Evolutionary conservation across 2,113 vertebrate species (phyloP).

Genomic region (Carassius carassius): DNA sequence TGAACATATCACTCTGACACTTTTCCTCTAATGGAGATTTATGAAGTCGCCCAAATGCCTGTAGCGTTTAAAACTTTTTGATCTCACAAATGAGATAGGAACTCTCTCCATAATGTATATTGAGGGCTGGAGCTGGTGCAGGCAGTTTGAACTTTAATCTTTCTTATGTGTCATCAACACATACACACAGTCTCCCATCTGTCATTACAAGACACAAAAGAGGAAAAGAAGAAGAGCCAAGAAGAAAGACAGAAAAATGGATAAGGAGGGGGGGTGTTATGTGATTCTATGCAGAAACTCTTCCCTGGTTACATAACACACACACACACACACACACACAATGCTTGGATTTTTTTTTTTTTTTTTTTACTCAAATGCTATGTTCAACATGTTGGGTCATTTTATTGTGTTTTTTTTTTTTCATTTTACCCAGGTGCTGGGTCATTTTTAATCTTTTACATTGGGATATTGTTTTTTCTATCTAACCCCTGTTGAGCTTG

Average conservation of each 20-base stretch:
- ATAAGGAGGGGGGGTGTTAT: neutral
- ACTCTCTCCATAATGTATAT: slow-evolving; percentile 61
- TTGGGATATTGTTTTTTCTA: too few relatives aligned
- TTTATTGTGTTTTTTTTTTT: too few relatives aligned
- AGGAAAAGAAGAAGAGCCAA: slow-evolving; percentile 18
- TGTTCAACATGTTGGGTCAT: too few relatives aligned
- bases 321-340: slow-evolving; percentile 1
- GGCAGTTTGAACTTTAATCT: slow-evolving; percentile 72
- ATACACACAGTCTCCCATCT: slow-evolving; percentile 65
- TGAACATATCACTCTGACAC: slow-evolving; percentile 41
- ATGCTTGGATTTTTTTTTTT: too few relatives aligned
- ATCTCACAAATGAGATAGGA: slow-evolving; percentile 63
- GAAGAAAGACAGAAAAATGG: slow-evolving; percentile 3
- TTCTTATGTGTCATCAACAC: slow-evolving; percentile 62
- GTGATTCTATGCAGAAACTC: neutral
- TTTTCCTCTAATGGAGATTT: slow-evolving; percentile 60
- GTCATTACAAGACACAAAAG: slow-evolving; percentile 66
- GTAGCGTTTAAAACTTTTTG: slow-evolving; percentile 67
- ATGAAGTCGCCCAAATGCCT: slow-evolving; percentile 54
- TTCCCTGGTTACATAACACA: too few relatives aligned
- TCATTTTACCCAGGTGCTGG: too few relatives aligned
- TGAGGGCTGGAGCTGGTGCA: slow-evolving; percentile 61
- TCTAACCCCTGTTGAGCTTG: too few relatives aligned
- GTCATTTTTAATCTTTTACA: too few relatives aligned
- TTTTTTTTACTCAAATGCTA: too few relatives aligned